Percentiles rank a stretch among this genome's conserved stretches.
phyloP scores from a whole-genome alignment of 2,888 invertebrate species.

The Scaptomyza polygonia region DNA sequence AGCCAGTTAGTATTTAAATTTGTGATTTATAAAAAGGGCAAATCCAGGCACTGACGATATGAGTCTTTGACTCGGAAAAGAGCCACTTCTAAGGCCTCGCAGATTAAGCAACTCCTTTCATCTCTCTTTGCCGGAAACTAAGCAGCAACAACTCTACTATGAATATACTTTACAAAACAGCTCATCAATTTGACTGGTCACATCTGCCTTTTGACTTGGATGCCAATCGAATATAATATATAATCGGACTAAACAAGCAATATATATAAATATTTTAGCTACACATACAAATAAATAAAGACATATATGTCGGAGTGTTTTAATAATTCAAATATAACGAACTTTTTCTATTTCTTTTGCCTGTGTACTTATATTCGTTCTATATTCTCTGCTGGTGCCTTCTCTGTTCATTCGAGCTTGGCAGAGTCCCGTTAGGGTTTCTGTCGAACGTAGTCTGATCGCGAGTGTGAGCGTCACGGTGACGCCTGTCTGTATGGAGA shows the following conservation, averaged over 20 bases:
- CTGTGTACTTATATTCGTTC: too few relatives aligned
- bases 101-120: background rate
- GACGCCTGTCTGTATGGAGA: too few relatives aligned
- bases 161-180: slow-evolving; percentile 29
- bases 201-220: slow-evolving; percentile 21
- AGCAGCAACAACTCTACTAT: slow-evolving; percentile 18
- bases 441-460: too few relatives aligned
- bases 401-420: too few relatives aligned
- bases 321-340: too few relatives aligned
- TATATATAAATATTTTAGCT: slow-evolving; percentile 6
- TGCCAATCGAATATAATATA: slow-evolving; percentile 24
- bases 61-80: background rate
- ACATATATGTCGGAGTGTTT: too few relatives aligned
- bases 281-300: slow-evolving; percentile 9
- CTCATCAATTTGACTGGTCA: slow-evolving; percentile 39
- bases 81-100: background rate
- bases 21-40: slow-evolving; percentile 1
- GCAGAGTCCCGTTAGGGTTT: too few relatives aligned
- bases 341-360: too few relatives aligned
- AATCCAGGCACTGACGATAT: background rate
- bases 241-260: too few relatives aligned
- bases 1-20: slow-evolving; percentile 1
- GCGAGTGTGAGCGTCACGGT: too few relatives aligned
- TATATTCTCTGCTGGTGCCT: too few relatives aligned
- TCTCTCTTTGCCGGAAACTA: background rate